Evolutionary conservation across 2,113 vertebrate species (phyloP).

Genomic region (Mirounga angustirostris): DNA sequence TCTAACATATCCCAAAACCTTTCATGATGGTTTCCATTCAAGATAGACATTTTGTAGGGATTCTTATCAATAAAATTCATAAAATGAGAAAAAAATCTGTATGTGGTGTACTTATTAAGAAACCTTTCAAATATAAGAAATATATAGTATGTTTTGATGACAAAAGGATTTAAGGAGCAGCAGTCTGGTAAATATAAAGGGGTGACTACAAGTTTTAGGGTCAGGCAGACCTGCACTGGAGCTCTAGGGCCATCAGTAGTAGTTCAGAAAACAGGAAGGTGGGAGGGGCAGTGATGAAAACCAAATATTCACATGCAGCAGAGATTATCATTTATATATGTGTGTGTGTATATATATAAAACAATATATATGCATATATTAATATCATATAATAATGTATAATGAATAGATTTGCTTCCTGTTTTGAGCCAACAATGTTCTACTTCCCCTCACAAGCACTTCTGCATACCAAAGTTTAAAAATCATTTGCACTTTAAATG

Average conservation of each 20-base stretch:
- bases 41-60: neutral
- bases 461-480: slow-evolving; percentile 6
- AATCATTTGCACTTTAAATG: neutral
- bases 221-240: neutral
- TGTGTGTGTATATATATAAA: neutral
- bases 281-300: neutral
- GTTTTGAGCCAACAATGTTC: neutral
- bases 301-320: neutral
- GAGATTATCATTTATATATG: neutral
- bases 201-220: neutral
- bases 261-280: neutral
- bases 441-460: neutral
- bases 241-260: neutral
- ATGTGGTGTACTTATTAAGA: neutral
- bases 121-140: slow-evolving; percentile 37
- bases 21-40: neutral
- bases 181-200: neutral
- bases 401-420: neutral
- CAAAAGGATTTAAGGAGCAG: neutral
- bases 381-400: neutral
- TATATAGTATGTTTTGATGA: neutral
- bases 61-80: slow-evolving; percentile 37
- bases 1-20: neutral
- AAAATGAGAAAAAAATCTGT: neutral
- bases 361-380: neutral